Base-by-base conservation (phyloP, 2,888 invertebrate species). In the Heliconius hortense region DNA sequence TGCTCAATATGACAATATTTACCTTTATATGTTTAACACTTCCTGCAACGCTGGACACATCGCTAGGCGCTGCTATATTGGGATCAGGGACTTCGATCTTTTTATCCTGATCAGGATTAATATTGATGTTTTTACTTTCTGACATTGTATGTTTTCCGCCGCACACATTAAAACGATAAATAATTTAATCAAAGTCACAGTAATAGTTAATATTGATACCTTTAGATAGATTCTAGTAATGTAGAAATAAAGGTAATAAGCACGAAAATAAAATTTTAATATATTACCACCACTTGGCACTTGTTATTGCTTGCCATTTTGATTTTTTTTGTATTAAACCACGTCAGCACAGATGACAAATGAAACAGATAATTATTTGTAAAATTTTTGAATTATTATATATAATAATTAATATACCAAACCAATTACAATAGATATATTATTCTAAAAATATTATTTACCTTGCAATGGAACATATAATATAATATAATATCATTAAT, bases 1-100 rank as follows among this genome's bases (percentile, higher is more conserved):
- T 28, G 7, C 4, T 39, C 18, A 56, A n/a, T 28, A 62, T 62
- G 10, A 62, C 15, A 24, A n/a, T 63, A 21, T 74, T 80, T 86
- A 93, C 93, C 92, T 90, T 91, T 67, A 83, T 81, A 80, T 88
- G 88, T 87, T 86, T 89, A 79, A 89, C 86, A 89, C 90, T 91
- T 82, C 88, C 90, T 79, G 87, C 84, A 76, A 88, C 79, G 84
- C 88, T 89, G 75, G 90, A 86, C 79, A 89, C 88, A 82, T 91
- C 92, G 79, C 86, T 87, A 80, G 86, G 81, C 82, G 83, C 85
- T 86, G 90, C 88, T 93, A 90, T 84, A 90, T 90, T 87, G 79
- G 84, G 83, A 76, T 89, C 88, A 82, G 82, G 81, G 81, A 83
- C 82, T 80, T 89, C 88, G 81, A 83, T 63, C 59, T 74, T 84